Percentiles rank a stretch among this genome's conserved stretches.
Evolutionary conservation across 2,113 vertebrate species (phyloP).

Genomic region (Hippocampus abdominalis): DNA sequence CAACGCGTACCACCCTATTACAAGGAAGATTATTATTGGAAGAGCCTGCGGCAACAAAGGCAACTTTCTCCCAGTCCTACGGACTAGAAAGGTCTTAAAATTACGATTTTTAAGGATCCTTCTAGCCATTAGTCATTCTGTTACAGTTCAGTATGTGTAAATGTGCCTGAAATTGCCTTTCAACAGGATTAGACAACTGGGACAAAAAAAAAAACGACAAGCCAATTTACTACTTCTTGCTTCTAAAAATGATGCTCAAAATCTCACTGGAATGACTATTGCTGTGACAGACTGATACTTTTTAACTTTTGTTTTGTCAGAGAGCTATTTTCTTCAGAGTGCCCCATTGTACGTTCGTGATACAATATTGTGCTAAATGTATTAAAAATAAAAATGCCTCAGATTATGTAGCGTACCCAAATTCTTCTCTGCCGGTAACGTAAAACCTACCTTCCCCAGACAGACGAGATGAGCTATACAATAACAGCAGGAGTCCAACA

Average conservation of each 20-base stretch:
- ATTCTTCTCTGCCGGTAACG: no score
- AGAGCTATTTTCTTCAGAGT: no score
- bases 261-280: background rate
- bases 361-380: no score
- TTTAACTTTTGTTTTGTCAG: no score
- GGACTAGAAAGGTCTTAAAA: background rate
- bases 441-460: no score
- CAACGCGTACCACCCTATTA: conserved; percentile 10
- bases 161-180: background rate
- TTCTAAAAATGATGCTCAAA: background rate
- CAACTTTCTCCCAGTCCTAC: background rate
- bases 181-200: background rate
- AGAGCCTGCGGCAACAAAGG: background rate
- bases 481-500: background rate
- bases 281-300: background rate
- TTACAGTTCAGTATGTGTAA: background rate
- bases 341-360: no score
- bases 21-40: background rate
- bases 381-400: no score
- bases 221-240: background rate
- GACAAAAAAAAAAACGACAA: background rate
- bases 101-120: background rate
- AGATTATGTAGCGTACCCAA: no score
- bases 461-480: no score
- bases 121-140: background rate